phyloP scores from a whole-genome alignment of 2,113 vertebrate species.

The Cairina moschata region DNA sequence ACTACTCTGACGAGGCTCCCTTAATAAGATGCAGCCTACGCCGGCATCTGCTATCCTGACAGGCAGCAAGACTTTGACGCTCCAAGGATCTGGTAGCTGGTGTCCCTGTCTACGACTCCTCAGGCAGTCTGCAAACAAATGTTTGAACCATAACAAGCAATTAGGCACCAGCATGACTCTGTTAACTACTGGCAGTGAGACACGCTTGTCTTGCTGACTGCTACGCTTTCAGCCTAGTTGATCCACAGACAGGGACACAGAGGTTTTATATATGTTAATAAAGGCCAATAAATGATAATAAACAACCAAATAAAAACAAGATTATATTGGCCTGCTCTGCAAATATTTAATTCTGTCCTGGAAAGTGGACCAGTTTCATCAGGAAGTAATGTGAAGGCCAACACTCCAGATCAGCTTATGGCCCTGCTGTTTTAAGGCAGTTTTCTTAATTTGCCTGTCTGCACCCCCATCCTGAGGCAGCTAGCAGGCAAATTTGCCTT shows the following conservation, averaged over 20 bases:
- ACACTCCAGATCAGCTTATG: neutral
- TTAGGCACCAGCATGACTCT: neutral
- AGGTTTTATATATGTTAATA: neutral
- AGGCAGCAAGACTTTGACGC: neutral
- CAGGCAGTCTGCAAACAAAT: neutral
- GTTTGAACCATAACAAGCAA: neutral
- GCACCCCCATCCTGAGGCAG: neutral
- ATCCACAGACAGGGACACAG: neutral
- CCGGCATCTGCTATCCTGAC: neutral
- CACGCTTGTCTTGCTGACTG: neutral
- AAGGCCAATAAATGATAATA: neutral
- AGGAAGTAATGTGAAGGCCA: neutral
- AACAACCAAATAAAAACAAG: neutral
- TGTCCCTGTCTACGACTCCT: neutral
- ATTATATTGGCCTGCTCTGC: neutral
- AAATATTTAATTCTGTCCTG: neutral
- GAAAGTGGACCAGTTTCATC: neutral
- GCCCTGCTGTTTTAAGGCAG: neutral
- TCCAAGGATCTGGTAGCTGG: neutral
- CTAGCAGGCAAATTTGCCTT: neutral
- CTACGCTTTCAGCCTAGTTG: neutral
- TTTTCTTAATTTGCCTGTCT: neutral
- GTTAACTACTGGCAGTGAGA: fast-evolving
- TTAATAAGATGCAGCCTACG: neutral
- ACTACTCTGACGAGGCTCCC: neutral